A percentile compares a stretch with the other conserved stretches of the same genome.
Conservation (phyloP, 1,140 invertebrate genomes). For the Vollenhovia emeryi region DNA sequence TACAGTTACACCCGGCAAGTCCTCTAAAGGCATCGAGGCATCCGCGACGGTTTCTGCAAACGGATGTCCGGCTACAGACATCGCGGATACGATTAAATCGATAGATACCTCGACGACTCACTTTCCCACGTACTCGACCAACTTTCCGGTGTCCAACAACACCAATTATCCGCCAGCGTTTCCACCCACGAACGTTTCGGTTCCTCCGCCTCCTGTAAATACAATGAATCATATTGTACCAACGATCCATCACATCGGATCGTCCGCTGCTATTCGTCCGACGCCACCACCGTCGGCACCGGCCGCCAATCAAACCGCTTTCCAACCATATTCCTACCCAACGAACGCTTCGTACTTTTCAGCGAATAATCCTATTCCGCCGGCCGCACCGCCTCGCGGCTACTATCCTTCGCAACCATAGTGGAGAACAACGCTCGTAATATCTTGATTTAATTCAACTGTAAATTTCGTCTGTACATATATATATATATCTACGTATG, state of each 20-base stretch:
- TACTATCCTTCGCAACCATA: constrained; percentile 82
- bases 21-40: constrained; percentile 74
- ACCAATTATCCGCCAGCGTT: constrained; percentile 80
- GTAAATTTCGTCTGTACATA: constrained; percentile 62
- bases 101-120: constrained; percentile 76
- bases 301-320: constrained; percentile 72
- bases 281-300: constrained; percentile 76
- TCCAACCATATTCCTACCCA: constrained; percentile 81
- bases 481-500: no score
- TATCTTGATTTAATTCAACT: no score
- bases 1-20: constrained; percentile 78
- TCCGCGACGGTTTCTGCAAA: constrained; percentile 75
- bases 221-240: constrained; percentile 82
- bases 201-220: constrained; percentile 82
- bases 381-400: constrained; percentile 73
- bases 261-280: constrained; percentile 73
- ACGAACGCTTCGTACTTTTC: constrained; percentile 79
- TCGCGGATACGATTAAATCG: constrained; percentile 74
- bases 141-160: constrained; percentile 72
- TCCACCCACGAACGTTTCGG: constrained; percentile 80
- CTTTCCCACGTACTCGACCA: constrained; percentile 77
- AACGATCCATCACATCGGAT: constrained; percentile 78
- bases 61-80: constrained; percentile 77
- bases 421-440: constrained; percentile 57
- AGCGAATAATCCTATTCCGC: constrained; percentile 75